These are phyloP conservation scores for Lacerta viridis DNA, from an alignment of 2,797 vertebrate genomes.

Conservation along the genomic window DNA sequence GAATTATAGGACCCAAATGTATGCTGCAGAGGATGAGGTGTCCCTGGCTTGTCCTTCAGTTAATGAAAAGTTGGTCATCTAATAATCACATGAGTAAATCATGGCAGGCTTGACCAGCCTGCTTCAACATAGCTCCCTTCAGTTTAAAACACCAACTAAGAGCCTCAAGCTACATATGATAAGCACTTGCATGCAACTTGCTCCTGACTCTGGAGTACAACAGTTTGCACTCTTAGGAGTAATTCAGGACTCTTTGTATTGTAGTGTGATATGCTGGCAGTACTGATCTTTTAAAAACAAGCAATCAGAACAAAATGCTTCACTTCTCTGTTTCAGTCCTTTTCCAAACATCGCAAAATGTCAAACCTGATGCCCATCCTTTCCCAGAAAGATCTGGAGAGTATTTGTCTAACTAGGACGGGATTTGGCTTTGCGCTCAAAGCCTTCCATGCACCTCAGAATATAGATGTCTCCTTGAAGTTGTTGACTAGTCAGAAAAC, in stretches of 20 bases:
- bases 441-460: conserved; percentile 65
- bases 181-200: too few relatives aligned
- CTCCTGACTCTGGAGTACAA: too few relatives aligned
- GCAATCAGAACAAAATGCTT: neutral
- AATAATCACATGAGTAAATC: neutral
- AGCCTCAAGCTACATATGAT: too few relatives aligned
- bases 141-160: neutral
- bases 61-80: too few relatives aligned
- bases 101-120: neutral
- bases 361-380: conserved; percentile 57
- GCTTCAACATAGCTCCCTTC: neutral
- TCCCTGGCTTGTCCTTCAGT: neutral
- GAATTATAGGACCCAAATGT: neutral
- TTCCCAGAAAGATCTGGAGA: conserved; percentile 67
- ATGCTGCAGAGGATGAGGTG: neutral
- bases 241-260: neutral
- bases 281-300: neutral
- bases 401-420: conserved; percentile 54
- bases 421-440: conserved; percentile 67
- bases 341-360: conserved; percentile 53
- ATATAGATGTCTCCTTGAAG: conserved; percentile 63
- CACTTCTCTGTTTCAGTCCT: conserved; percentile 20
- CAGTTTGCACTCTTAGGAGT: neutral
- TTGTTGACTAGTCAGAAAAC: conserved; percentile 59
- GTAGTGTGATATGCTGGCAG: neutral